Percentiles rank a stretch among this genome's conserved stretches.
Evolutionary conservation across 1,140 invertebrate species (phyloP).

Genomic region (Achroia grisella): DNA sequence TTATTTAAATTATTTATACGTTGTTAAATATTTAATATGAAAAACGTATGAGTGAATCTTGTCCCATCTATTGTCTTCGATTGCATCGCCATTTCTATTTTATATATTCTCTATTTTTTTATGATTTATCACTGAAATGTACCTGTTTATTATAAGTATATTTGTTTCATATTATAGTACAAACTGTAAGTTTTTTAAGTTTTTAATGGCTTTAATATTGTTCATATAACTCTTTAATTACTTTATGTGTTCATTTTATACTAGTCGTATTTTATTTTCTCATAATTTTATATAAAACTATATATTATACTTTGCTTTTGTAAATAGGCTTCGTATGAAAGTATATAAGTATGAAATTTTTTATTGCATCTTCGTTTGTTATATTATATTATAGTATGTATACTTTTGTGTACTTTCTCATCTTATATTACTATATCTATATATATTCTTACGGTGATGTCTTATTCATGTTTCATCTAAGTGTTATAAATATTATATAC

Average conservation of each 20-base stretch:
- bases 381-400: constrained; percentile 20
- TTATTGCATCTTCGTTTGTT: constrained; percentile 45
- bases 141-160: constrained; percentile 46
- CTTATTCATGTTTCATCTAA: constrained; percentile 1
- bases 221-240: constrained; percentile 16
- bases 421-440: constrained; percentile 8
- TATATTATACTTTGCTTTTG: constrained; percentile 35
- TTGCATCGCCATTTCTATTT: constrained; percentile 19
- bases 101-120: not conserved
- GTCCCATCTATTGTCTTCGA: constrained; percentile 21
- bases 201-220: constrained; percentile 48
- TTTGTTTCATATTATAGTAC: constrained; percentile 39
- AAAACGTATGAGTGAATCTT: constrained; percentile 33
- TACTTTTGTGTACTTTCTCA: constrained; percentile 13
- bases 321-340: constrained; percentile 59
- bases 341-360: constrained; percentile 53
- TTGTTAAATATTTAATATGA: constrained; percentile 38
- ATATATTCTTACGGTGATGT: constrained; percentile 24
- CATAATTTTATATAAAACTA: constrained; percentile 15
- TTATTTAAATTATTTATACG: constrained; percentile 45
- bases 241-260: constrained; percentile 19
- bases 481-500: constrained; percentile 17
- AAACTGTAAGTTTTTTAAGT: constrained; percentile 42
- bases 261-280: constrained; percentile 20
- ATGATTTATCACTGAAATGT: constrained; percentile 14